Conservation (phyloP, 2,888 invertebrate genomes). For the Oxystoma pomonae region DNA sequence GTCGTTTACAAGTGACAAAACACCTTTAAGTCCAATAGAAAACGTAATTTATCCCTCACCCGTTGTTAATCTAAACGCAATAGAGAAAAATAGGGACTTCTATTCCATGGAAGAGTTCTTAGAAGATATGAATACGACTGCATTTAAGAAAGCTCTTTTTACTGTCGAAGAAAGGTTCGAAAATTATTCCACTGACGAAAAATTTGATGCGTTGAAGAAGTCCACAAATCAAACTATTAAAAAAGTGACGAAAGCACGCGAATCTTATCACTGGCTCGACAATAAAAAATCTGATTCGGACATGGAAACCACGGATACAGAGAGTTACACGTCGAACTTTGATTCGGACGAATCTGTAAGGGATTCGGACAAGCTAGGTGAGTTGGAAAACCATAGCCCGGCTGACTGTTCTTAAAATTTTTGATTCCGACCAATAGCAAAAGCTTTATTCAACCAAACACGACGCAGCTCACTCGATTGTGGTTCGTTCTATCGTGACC, state of each 20-base stretch:
- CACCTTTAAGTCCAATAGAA: neutral
- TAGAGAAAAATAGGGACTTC: neutral
- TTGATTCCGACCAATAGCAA: too few relatives aligned
- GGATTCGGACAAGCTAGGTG: neutral
- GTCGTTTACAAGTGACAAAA: too few relatives aligned
- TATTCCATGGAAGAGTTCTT: neutral
- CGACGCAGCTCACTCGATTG: too few relatives aligned
- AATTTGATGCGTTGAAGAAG: neutral
- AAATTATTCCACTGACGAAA: neutral
- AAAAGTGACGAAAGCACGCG: too few relatives aligned
- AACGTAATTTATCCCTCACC: neutral
- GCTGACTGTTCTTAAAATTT: too few relatives aligned
- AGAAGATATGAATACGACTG: neutral
- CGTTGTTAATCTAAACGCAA: neutral
- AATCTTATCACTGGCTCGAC: neutral
- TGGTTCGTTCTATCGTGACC: too few relatives aligned
- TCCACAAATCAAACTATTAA: too few relatives aligned
- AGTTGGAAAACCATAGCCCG: too few relatives aligned
- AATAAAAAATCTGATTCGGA: neutral
- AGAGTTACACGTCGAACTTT: neutral
- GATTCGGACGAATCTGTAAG: neutral
- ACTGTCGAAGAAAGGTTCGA: neutral
- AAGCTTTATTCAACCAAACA: too few relatives aligned
- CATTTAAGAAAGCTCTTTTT: neutral
- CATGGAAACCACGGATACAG: too few relatives aligned